phyloP scores from a whole-genome alignment of 2,888 invertebrate species.

The Mermis nigrescens region DNA sequence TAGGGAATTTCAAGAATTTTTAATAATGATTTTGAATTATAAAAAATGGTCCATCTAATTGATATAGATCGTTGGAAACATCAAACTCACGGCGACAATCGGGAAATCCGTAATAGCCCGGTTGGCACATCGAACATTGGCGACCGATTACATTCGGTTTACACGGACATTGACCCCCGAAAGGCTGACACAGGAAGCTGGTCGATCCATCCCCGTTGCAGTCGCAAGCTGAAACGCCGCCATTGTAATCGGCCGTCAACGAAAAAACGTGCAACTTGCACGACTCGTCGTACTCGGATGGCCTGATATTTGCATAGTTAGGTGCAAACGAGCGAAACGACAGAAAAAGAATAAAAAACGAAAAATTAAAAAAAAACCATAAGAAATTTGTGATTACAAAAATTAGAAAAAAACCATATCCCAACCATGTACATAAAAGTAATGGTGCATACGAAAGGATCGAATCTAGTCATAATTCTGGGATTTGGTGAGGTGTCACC shows the following conservation, averaged over 20 bases:
- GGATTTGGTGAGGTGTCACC: no score
- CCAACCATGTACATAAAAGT: no score
- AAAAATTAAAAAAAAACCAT: no score
- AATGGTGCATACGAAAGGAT: no score
- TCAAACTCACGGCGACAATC: conserved; percentile 45
- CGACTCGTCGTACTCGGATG: conserved; percentile 41
- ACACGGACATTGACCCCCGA: conserved; percentile 90
- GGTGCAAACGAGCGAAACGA: no score
- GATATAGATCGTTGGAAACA: background rate
- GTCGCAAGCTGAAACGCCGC: conserved; percentile 66
- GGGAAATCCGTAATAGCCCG: conserved; percentile 86
- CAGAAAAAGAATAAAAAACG: no score
- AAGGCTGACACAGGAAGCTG: conserved; percentile 68
- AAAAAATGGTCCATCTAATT: background rate
- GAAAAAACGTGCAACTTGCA: conserved; percentile 79
- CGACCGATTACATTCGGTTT: conserved; percentile 78
- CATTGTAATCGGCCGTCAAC: conserved; percentile 79
- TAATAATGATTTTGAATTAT: no score
- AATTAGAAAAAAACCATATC: no score
- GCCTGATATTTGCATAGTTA: no score
- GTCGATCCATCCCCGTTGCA: conserved; percentile 60
- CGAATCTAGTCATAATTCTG: no score
- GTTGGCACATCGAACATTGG: conserved; percentile 54
- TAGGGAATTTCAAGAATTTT: no score
- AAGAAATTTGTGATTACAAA: no score